A percentile compares a stretch with the other conserved stretches of the same genome.
These are phyloP conservation scores for Aphodius sticticus DNA, from an alignment of 2,888 invertebrate species.

Conservation along the genomic window DNA sequence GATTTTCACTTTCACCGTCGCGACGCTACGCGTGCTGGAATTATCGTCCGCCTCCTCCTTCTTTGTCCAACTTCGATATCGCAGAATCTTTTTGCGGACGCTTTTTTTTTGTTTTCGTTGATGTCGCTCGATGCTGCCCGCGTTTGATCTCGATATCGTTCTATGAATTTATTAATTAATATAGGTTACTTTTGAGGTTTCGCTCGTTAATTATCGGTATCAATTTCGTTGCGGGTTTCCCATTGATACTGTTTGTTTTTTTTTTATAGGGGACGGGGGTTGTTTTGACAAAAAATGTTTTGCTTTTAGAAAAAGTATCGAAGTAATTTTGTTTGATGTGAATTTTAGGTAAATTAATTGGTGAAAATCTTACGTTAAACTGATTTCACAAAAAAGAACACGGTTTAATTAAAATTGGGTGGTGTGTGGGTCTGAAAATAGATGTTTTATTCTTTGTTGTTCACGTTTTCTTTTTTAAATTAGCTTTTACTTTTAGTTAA, in stretches of 20 bases:
- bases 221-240: neutral
- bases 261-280: neutral
- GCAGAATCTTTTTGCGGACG: neutral
- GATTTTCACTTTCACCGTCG: conserved; percentile 4
- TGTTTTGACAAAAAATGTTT: neutral
- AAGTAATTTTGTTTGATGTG: neutral
- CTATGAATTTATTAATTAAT: neutral
- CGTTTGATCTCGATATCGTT: neutral
- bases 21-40: neutral
- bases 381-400: neutral
- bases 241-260: neutral
- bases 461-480: no score
- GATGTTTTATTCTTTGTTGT: no score
- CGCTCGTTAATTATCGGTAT: neutral
- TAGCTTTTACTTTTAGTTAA: no score
- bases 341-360: neutral
- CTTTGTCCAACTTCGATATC: neutral
- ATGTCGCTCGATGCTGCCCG: neutral
- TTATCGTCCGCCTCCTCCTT: neutral
- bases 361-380: neutral
- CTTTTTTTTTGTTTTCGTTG: neutral
- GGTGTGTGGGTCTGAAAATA: no score
- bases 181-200: neutral
- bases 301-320: neutral
- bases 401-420: neutral